Evolutionary conservation across 2,113 vertebrate species (phyloP).

Genomic region (Spea multiplicata): DNA sequence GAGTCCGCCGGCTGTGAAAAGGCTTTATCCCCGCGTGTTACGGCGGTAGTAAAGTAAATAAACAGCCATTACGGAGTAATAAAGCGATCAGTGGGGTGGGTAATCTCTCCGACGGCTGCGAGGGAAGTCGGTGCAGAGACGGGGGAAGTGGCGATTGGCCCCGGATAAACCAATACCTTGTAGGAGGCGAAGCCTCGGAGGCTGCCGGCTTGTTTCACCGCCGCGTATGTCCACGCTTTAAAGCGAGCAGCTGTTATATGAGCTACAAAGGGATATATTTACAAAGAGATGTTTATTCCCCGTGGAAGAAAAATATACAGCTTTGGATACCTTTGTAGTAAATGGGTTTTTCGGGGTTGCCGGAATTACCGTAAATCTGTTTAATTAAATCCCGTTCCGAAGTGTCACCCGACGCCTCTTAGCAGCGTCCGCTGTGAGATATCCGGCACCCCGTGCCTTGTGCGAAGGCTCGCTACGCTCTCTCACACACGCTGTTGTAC

Average conservation of each 20-base stretch:
- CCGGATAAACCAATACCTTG: constrained; percentile 62
- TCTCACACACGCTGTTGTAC: background rate
- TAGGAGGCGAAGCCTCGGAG: constrained; percentile 50
- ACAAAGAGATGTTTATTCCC: constrained; percentile 34
- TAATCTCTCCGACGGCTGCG: constrained; percentile 63
- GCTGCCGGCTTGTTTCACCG: constrained; percentile 51
- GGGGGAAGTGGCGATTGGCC: constrained; percentile 48
- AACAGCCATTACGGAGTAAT: constrained; percentile 69
- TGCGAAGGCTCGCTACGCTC: background rate
- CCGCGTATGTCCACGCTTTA: constrained; percentile 41
- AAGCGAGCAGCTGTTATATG: constrained; percentile 32
- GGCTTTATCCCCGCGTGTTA: constrained; percentile 54
- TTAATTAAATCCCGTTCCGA: constrained; percentile 46
- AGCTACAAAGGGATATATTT: constrained; percentile 32
- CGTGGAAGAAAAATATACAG: constrained; percentile 14
- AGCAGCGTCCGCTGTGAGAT: background rate
- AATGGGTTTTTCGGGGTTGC: constrained; percentile 14
- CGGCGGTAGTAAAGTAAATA: constrained; percentile 61
- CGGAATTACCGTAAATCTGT: constrained; percentile 42
- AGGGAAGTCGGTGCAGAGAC: constrained; percentile 61
- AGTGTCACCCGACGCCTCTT: constrained; percentile 26
- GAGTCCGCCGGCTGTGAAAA: constrained; percentile 70
- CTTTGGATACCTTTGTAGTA: constrained; percentile 32
- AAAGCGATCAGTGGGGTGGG: constrained; percentile 61
- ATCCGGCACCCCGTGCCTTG: background rate